A percentile compares a stretch with the other conserved stretches of the same genome.
Conservation (phyloP, 2,888 invertebrate species). For the Eupelmus urozonus region DNA sequence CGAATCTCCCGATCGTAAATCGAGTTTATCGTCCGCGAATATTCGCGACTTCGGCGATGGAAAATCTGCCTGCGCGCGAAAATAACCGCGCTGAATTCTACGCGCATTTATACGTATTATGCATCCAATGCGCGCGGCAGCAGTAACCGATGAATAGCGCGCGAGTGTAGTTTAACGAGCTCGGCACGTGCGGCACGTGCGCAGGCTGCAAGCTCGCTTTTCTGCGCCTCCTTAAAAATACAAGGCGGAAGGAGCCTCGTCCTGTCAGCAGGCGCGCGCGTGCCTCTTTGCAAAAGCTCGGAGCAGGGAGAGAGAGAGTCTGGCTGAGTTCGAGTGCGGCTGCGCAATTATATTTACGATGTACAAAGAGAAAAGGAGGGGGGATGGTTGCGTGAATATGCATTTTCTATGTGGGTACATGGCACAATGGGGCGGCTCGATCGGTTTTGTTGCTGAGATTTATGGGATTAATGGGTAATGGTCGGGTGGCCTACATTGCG, state of each 20-base stretch:
- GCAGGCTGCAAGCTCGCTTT: not conserved
- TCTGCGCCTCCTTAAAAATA: not conserved
- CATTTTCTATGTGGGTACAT: constrained; percentile 20
- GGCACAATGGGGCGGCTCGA: not conserved
- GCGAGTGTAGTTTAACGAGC: constrained; percentile 9
- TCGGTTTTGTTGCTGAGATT: not conserved
- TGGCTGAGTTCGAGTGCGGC: not conserved
- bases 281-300: not conserved
- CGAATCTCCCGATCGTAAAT: not conserved
- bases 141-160: not conserved
- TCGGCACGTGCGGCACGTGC: constrained; percentile 25
- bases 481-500: no score
- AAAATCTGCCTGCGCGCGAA: not conserved
- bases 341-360: constrained; percentile 29
- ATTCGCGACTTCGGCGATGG: not conserved
- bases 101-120: not conserved
- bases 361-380: not conserved
- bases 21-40: not conserved
- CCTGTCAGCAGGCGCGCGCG: not conserved
- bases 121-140: not conserved
- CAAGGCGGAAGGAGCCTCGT: not conserved
- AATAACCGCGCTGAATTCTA: not conserved
- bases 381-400: not conserved
- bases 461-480: no score
- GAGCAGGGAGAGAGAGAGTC: no score